phyloP scores from a whole-genome alignment of 2,113 vertebrate genomes.

The Xenopus tropicalis region UCB_Xtro_10.0 CM004444.2:136839001-136839500 shows the following conservation, averaged over 20 bases:
- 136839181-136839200: constrained; percentile 43
- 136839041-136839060: constrained; percentile 24
- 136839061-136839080: constrained; percentile 31
- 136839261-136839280: neutral
- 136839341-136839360: neutral
- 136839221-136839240: constrained; percentile 20
- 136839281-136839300: neutral
- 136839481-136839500: too few relatives aligned
- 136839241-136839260: constrained; percentile 3
- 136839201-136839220: constrained; percentile 22
- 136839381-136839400: too few relatives aligned
- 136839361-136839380: neutral
- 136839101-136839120: constrained; percentile 35
- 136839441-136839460: too few relatives aligned
- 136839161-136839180: constrained; percentile 44
- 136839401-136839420: too few relatives aligned
- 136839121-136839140: constrained; percentile 21
- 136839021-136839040: constrained; percentile 26
- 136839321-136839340: neutral
- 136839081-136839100: constrained; percentile 34
- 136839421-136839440: too few relatives aligned
- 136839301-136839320: neutral
- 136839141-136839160: constrained; percentile 26
- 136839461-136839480: too few relatives aligned
- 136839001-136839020: constrained; percentile 24